Evolutionary conservation across 2,113 vertebrate genomes (phyloP), one percentile per base, ranked within the genome.

Genomic region (Todiramphus saurophagus): DNA sequence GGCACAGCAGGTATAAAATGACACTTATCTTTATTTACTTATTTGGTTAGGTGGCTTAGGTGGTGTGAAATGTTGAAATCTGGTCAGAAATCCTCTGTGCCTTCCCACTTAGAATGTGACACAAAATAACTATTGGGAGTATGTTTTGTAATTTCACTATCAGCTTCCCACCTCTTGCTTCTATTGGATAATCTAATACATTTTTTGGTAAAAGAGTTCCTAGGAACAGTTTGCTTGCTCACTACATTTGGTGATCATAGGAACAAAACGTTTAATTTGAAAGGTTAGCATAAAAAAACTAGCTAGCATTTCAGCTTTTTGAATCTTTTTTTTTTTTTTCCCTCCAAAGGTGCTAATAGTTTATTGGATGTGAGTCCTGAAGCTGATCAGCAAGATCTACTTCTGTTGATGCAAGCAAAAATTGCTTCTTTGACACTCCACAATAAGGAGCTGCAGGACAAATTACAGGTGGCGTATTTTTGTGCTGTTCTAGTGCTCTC

Each of bases 381-480:
- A 83, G 96, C 96, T 66, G 98, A 98, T 78, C 98, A 98, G 83
- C 98, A 98, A 86, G 98, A 98, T 80, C 97, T 99, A 44, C 97
- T 99, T 89, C 96, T 97, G 93, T 82, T 98, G 43, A 97, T 99
- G 87, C 99, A 99, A 98, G 98, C 98, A 89, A 99, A 99, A 98
- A 98, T 99, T 86, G 97, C 98, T 63, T 98, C 98, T 91, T 98
- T 99, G 28, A 99, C 99, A 35, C 83, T 99, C 95, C 98, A 99
- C 96, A 99, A 99, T 96, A 99, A 99, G 95, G 98, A 99, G 87
- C 97, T 99, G 64, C 98, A 98, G 75, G 98, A 98, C 86, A 99
- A 98, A 97, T 96, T 99, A 59, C 99, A 99, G 98, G 99, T 99
- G 64, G 77, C 63, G 16, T 97, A 77, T 80, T 93, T 94, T 94